A percentile compares a stretch with the other conserved stretches of the same genome.
phyloP scores from a whole-genome alignment of 2,113 vertebrate genomes.

The Psittacara wagleri region DNA sequence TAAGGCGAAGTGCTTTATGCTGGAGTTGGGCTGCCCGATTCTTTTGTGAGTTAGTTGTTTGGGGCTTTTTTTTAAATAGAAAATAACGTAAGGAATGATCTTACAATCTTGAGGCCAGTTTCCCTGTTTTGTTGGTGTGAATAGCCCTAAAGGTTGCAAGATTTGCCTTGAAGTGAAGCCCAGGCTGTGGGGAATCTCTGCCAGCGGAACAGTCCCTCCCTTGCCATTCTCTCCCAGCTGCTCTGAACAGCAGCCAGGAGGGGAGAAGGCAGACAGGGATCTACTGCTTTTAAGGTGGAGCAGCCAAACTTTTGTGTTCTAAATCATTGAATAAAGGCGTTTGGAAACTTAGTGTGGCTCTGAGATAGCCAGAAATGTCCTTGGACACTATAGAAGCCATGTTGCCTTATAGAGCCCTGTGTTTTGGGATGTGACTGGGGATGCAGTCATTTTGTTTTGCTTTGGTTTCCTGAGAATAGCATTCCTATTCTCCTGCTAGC shows the following conservation, averaged over 20 bases:
- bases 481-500: background rate
- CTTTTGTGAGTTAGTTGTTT: background rate
- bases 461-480: background rate
- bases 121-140: background rate
- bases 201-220: background rate
- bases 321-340: background rate
- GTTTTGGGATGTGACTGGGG: accelerated
- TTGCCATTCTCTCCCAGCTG: background rate
- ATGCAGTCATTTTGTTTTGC: background rate
- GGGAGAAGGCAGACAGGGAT: background rate
- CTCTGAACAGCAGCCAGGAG: background rate
- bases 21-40: background rate
- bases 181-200: background rate
- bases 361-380: background rate
- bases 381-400: background rate
- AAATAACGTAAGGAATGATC: background rate
- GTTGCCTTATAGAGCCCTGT: accelerated
- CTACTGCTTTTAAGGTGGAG: background rate
- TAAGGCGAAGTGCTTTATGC: background rate
- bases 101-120: background rate
- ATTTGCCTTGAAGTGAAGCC: background rate
- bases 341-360: background rate
- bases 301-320: background rate
- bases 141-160: background rate
- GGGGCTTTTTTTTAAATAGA: background rate